A percentile compares a stretch with the other conserved stretches of the same genome.
phyloP scores from a whole-genome alignment of 2,113 vertebrate genomes.

The Spheniscus mendiculus region DNA sequence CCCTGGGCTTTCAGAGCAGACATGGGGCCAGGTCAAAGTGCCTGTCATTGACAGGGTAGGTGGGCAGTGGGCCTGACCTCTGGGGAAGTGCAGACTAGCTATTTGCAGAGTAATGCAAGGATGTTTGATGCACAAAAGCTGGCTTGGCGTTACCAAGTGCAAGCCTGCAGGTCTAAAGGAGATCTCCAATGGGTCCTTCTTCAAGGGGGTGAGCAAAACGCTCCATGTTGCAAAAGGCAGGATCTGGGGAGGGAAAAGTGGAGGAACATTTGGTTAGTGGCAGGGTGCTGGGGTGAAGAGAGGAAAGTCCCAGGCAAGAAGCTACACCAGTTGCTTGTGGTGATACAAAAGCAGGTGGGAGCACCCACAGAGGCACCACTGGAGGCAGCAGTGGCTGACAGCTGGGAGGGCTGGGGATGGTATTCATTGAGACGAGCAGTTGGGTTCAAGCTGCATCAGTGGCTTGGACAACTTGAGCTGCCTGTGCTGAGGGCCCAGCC shows the following conservation, averaged over 20 bases:
- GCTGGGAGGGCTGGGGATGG: not conserved
- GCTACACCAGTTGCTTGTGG: not conserved
- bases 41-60: not conserved
- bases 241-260: not conserved
- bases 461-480: not conserved
- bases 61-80: not conserved
- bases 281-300: not conserved
- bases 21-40: rapidly evolving
- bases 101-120: not conserved
- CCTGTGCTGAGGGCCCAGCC: not conserved
- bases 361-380: not conserved
- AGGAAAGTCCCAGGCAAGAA: not conserved
- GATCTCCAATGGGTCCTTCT: not conserved
- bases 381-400: not conserved
- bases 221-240: not conserved
- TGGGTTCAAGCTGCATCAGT: not conserved
- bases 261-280: not conserved
- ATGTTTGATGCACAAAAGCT: not conserved
- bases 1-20: not conserved
- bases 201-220: not conserved
- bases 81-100: not conserved
- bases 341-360: not conserved
- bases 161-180: not conserved
- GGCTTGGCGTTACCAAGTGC: not conserved
- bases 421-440: not conserved